phyloP scores from a whole-genome alignment of 1,140 invertebrate genomes.

The Tetraneura akinire region DNA sequence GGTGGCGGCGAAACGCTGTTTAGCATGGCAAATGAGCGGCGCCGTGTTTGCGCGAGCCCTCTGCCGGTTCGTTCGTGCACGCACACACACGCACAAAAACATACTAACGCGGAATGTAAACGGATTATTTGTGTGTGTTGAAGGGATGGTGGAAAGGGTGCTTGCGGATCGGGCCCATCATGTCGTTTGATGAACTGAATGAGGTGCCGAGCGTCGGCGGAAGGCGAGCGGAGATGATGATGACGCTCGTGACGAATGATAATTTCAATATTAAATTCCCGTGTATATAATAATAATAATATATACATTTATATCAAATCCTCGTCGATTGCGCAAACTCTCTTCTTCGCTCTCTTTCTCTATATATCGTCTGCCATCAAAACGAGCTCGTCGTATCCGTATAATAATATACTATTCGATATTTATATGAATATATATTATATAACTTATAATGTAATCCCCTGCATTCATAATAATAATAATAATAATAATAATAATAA shows the following conservation, averaged over 20 bases:
- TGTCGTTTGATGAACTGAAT: conserved; percentile 50
- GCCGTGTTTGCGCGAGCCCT: conserved; percentile 41
- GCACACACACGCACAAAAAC: not conserved
- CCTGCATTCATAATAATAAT: too few relatives aligned
- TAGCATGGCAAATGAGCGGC: conserved; percentile 50
- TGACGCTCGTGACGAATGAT: conserved; percentile 31
- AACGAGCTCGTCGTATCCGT: not conserved
- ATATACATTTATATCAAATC: not conserved
- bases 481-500: too few relatives aligned
- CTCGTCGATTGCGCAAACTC: not conserved
- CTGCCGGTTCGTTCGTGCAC: too few relatives aligned
- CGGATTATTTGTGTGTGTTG: conserved; percentile 10
- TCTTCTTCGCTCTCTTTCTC: not conserved
- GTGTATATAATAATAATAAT: too few relatives aligned
- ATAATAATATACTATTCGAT: too few relatives aligned
- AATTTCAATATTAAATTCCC: conserved; percentile 48
- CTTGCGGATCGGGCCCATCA: conserved; percentile 15
- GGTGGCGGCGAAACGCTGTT: conserved; percentile 30
- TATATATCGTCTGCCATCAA: not conserved
- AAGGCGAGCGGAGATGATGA: not conserved
- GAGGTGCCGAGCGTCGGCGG: not conserved
- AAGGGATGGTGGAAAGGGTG: not conserved
- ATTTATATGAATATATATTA: not conserved
- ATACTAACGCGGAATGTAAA: not conserved
- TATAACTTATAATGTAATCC: too few relatives aligned